Percentiles rank a stretch among this genome's conserved stretches.
Evolutionary conservation across 2,797 vertebrate species (phyloP).

Genomic region (Neopelma chrysocephalum): DNA sequence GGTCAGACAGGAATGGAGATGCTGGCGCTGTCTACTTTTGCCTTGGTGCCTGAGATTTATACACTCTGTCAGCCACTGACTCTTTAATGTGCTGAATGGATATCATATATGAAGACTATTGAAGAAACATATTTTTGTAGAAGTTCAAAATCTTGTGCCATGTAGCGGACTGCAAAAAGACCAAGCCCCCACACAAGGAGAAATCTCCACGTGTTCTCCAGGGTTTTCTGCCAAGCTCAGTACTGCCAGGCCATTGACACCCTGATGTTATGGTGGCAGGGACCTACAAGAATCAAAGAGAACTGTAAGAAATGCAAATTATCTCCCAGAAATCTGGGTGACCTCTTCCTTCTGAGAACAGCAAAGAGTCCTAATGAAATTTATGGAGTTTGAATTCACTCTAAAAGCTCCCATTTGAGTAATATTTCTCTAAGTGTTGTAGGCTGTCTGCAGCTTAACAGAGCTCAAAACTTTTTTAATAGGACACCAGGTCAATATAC

Average conservation of each 20-base stretch:
- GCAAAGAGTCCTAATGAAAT: neutral
- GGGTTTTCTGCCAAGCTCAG: neutral
- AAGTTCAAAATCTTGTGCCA: neutral
- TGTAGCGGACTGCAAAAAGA: neutral
- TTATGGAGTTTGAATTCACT: neutral
- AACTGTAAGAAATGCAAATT: neutral
- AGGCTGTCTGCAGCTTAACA: neutral
- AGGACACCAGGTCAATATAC: neutral
- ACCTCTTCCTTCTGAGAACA: neutral
- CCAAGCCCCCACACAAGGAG: rapidly evolving
- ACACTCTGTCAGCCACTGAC: neutral
- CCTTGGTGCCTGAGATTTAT: neutral
- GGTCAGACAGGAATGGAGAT: neutral
- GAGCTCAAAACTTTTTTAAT: neutral
- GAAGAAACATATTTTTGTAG: neutral
- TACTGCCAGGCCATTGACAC: neutral
- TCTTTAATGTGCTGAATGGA: neutral
- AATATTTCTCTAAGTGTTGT: neutral
- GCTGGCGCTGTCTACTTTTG: rapidly evolving
- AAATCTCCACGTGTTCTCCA: neutral
- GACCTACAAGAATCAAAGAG: neutral
- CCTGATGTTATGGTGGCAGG: neutral
- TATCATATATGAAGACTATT: neutral
- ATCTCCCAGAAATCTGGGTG: neutral
- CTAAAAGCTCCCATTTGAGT: neutral